Base-by-base conservation (phyloP, 2,888 invertebrate species). In the Drosophila basisetae region DNA sequence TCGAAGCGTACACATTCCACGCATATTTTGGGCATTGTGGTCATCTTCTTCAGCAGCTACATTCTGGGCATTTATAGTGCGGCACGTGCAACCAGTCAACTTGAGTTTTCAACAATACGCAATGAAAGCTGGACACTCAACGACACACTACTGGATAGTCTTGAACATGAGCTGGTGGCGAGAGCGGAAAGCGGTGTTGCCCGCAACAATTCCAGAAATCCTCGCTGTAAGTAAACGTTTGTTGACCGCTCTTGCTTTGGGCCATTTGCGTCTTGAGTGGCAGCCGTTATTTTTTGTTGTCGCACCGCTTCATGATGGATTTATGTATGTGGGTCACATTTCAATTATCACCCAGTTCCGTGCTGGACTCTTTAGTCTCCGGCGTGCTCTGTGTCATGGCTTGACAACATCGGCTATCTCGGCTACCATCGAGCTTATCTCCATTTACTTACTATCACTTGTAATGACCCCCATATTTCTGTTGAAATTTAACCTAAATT, bases 271-370 rank as follows among this genome's bases (percentile, higher is more conserved):
- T 39, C 9, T 43, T 80, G 72, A 83, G 75, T 76, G 76, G 43
- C 25, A 41, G 56, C 31, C 63, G 82, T 73, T 76, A 81, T 81
- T 55, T 54, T 22, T 54, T 76, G 59, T 67, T 69, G 72, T 72
- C 70, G 56, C 39, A 52, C 63, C 22, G 58, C 69, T 60, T 61
- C 66, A 68, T 64, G 9, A n/a, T 41, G 13, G n/a, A 3, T 30
- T 49, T 63, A 65, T 72, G 75, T 73, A 89, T 87, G 71, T 88
- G 87, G 87, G 87, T 88, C 87, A 87, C 76, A 74, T 76, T 73
- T 84, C 87, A 88, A 88, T 88, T 88, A 88, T 89, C 87, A 88
- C 87, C 84, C 84, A 81, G 66, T 67, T 79, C 73, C 79, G 82
- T 83, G 83, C 74, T 68, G 75, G 78, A 80, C 76, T 82, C 89